Evolutionary conservation across 2,113 vertebrate genomes (phyloP), one percentile per base, ranked within the genome.

Genomic region (Nipponia nippon): DNA sequence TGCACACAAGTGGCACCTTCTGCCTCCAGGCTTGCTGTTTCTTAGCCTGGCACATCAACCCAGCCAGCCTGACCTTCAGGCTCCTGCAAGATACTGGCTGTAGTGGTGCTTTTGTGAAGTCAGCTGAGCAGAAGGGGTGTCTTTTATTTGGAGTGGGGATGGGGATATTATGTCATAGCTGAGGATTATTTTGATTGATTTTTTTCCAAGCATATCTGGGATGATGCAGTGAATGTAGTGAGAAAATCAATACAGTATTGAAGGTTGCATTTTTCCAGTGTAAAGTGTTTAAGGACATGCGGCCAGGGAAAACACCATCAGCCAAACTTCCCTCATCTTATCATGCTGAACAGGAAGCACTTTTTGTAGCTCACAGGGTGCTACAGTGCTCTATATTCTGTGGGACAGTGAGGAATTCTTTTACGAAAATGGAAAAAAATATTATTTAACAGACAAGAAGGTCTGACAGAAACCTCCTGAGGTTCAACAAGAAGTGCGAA

Each of bases 231-330:
- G 63, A 84, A 84, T 69, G 29, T 34, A 73, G 34, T 77, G 71
- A 86, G 70, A 93, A 94, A 91, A 94, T 94, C 77, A 56, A 76
- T 95, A 47, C 1, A 2, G 18, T 85, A 83, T 80, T 73, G 73
- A 93, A 95, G 42, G 50, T 14, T 96, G 82, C 50, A 47, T 94
- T 96, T 95, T 95, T 90, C 53, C 66, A 73, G 17, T 16, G 17
- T 50, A 23, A 79, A 87, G 59, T 79, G 26, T 71, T 40, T 83
- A 93, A 85, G 85, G 61, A 75, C 34, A 17, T 67, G 20, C 63
- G 82, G 47, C 11, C 71, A 69, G 47, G 91, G 16, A 61, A 78
- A 70, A 58, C 11, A 63, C 42, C 26, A 36, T 70, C 55, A 92
- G 18, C 77, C 83, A 71, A 25, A 80, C 53, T 47, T 78, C n/a